Conservation (phyloP, 2,113 vertebrate species). For the Amblyopsis rosae region DNA sequence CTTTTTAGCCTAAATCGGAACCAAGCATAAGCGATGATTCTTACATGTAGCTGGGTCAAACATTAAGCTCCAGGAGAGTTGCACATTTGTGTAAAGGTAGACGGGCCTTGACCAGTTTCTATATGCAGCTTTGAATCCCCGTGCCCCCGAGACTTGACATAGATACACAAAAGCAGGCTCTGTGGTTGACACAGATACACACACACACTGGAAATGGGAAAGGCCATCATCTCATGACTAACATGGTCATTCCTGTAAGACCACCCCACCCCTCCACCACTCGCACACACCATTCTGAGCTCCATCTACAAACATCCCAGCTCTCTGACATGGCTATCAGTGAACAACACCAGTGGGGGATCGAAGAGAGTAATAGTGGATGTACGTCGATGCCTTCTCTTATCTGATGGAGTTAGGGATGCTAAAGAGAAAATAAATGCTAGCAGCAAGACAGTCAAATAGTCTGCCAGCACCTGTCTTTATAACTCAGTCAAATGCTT, state of each 20-base stretch:
- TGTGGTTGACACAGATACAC: slow-evolving; percentile 25
- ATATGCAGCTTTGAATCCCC: slow-evolving; percentile 16
- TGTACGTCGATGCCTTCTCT: slow-evolving; percentile 6
- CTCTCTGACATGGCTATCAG: slow-evolving; percentile 48
- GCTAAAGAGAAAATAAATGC: no score
- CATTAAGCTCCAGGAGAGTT: background rate
- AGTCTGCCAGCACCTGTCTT: no score
- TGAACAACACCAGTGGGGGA: slow-evolving; percentile 43
- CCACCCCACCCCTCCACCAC: background rate
- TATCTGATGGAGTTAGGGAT: no score
- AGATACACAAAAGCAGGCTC: slow-evolving; percentile 15
- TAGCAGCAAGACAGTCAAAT: no score
- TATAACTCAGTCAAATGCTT: no score
- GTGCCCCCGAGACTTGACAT: slow-evolving; percentile 27
- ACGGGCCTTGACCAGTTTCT: slow-evolving; percentile 32
- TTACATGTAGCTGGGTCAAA: background rate
- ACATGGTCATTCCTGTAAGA: slow-evolving; percentile 38
- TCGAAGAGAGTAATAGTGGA: slow-evolving; percentile 24
- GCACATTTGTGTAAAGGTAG: slow-evolving; percentile 16
- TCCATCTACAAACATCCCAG: slow-evolving; percentile 51
- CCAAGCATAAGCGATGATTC: background rate
- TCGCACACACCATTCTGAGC: slow-evolving; percentile 9
- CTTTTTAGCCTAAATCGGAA: no score
- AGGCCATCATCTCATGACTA: slow-evolving; percentile 36
- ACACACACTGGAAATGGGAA: slow-evolving; percentile 25